These are phyloP conservation scores for Bacillus rossius DNA, from an alignment of 1,140 invertebrate species.

Conservation along the genomic window DNA sequence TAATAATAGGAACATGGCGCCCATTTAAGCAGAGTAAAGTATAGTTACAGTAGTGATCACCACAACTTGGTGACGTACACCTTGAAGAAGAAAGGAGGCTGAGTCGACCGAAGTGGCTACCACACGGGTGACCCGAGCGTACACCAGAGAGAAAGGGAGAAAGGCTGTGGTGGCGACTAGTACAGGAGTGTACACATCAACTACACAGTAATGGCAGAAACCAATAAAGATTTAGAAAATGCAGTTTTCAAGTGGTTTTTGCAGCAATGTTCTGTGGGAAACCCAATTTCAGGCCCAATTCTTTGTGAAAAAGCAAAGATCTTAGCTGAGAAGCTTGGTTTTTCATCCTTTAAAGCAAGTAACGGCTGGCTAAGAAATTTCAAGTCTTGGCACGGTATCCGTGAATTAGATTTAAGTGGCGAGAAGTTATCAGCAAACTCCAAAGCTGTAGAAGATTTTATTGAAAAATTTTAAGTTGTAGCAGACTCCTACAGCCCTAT, in stretches of 20 bases:
- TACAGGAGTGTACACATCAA: too few relatives aligned
- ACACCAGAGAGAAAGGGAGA: too few relatives aligned
- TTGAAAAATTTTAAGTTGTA: background rate
- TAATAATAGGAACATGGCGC: too few relatives aligned
- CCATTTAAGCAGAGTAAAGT: too few relatives aligned
- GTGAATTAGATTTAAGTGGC: background rate
- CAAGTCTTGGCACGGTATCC: background rate
- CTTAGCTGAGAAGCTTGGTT: background rate
- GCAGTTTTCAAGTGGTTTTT: conserved; percentile 1
- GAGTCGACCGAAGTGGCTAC: too few relatives aligned
- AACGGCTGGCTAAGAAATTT: conserved; percentile 4
- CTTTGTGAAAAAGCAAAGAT: conserved; percentile 3
- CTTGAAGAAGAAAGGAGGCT: too few relatives aligned
- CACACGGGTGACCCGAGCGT: too few relatives aligned
- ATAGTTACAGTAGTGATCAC: too few relatives aligned
- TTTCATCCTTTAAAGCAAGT: background rate
- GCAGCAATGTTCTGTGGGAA: background rate
- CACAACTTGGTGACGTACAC: too few relatives aligned
- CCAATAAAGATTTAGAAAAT: background rate
- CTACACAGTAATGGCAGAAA: background rate
- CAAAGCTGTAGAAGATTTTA: background rate
- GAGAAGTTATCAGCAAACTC: background rate
- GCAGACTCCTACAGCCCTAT: background rate
- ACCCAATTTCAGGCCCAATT: background rate
- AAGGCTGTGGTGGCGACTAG: too few relatives aligned